These are phyloP conservation scores for Formica exsecta DNA, from an alignment of 1,140 invertebrate genomes.

Conservation along the genomic window DNA sequence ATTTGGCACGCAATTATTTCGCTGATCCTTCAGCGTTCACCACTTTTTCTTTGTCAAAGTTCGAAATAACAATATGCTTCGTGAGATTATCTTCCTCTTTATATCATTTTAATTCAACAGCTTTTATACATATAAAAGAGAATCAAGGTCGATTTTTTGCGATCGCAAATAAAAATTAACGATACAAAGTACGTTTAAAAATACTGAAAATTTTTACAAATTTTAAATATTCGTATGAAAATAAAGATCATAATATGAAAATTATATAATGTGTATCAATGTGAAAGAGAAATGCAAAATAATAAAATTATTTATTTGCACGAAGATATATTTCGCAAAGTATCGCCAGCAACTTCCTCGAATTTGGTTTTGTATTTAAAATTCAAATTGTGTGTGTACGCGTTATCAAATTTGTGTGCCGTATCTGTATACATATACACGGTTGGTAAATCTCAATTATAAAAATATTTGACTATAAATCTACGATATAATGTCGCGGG, in stretches of 20 bases:
- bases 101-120: conserved; percentile 2
- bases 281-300: conserved; percentile 28
- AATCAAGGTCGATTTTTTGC: not conserved
- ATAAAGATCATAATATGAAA: not conserved
- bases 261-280: conserved; percentile 16
- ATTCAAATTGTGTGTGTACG: conserved; percentile 57
- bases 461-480: conserved; percentile 73
- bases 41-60: not conserved
- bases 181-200: not conserved
- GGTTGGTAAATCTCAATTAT: conserved; percentile 63
- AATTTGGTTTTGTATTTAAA: conserved; percentile 61
- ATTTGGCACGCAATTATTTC: conserved; percentile 41
- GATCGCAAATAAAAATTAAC: conserved; percentile 17
- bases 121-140: conserved; percentile 6
- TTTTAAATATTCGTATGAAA: not conserved
- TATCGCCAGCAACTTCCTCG: conserved; percentile 34
- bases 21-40: not conserved
- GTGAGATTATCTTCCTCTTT: not conserved
- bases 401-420: conserved; percentile 50
- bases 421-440: conserved; percentile 26
- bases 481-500: conserved; percentile 61
- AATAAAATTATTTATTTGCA: conserved; percentile 37
- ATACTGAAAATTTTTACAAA: conserved; percentile 6
- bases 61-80: not conserved
- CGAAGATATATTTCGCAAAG: conserved; percentile 38